Base-by-base conservation (phyloP, 1,140 invertebrate species). In the Bombus huntii region DNA sequence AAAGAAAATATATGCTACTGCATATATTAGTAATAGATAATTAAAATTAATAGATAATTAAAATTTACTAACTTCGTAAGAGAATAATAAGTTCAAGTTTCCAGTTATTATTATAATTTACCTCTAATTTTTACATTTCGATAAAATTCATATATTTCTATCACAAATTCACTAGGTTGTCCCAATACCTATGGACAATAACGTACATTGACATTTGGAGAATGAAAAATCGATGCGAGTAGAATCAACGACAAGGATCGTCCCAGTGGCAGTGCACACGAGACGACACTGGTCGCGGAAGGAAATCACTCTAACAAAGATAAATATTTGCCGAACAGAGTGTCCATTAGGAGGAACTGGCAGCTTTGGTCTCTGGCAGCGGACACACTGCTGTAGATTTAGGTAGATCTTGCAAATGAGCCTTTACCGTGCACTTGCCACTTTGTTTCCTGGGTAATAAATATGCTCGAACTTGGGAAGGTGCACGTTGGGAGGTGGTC, bases 371-470 rank as follows among this genome's bases (percentile, higher is more conserved):
- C 44, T 5, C 34, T 31, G 74, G 25, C 31, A 57, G 25, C 34
- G 10, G 22, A 53, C 22, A 75, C 87, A 79, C 83, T 13, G 71
- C 79, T 68, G 77, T 85, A 82, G 82, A 90, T 90, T 90, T 86
- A 90, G 88, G 76, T 90, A 85, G 62, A 85, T 79, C 79, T 90
- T 90, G 86, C 88, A 90, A 90, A 90, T 90, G 83, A 90, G 88
- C 59, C 57, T 85, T 65, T 80, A 76, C 73, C 57, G 74, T 89
- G 73, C 82, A 90, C 86, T 90, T 90, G 86, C 88, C 82, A 80
- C 83, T 90, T 90, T 88, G 76, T 90, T 90, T 90, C 88, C 89
- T 90, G 89, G 71, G 59, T 90, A 82, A 78, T 90, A 90, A 88
- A 90, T 89, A 90, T 66, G 66, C 47, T 22, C 42, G 37, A 34